Conservation (phyloP, 35 echinoderm and acorn worm genomes). For the Lytechinus pictus region DNA sequence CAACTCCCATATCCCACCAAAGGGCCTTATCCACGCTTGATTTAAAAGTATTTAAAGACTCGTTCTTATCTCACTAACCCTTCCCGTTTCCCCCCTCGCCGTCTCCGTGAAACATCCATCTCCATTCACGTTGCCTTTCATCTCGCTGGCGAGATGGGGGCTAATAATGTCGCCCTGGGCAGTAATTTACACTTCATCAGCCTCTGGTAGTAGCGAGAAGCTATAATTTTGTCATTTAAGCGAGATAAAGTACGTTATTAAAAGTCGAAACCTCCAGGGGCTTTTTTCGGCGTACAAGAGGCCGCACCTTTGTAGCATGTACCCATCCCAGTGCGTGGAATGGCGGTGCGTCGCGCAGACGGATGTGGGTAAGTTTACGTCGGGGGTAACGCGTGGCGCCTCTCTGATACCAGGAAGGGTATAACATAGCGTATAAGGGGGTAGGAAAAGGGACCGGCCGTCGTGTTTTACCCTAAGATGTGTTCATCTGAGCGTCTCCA, state of each 20-base stretch:
- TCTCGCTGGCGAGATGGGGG: background rate
- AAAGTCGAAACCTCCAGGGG: conserved; percentile 39
- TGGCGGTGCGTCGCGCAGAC: background rate
- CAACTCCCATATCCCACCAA: background rate
- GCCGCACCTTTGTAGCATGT: background rate
- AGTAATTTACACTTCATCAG: conserved; percentile 51
- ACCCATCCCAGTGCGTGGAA: background rate
- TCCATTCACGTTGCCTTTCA: background rate
- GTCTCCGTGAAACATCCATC: background rate
- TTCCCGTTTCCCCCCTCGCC: background rate
- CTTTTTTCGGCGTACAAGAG: background rate
- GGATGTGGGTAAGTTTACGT: background rate
- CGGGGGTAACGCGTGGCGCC: background rate
- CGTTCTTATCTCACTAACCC: conserved; percentile 24
- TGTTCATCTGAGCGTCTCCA: conserved; percentile 36
- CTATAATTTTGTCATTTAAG: conserved; percentile 51
- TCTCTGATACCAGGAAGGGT: background rate
- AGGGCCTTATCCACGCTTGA: conserved; percentile 39
- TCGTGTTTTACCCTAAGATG: background rate
- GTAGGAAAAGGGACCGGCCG: background rate
- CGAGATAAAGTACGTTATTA: conserved; percentile 48
- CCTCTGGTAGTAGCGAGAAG: background rate
- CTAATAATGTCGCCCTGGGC: conserved; percentile 46
- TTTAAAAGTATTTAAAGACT: conserved; percentile 54
- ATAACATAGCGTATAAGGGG: background rate